Conservation (phyloP, 2,888 invertebrate species). For the Mycalesis mineus region DNA sequence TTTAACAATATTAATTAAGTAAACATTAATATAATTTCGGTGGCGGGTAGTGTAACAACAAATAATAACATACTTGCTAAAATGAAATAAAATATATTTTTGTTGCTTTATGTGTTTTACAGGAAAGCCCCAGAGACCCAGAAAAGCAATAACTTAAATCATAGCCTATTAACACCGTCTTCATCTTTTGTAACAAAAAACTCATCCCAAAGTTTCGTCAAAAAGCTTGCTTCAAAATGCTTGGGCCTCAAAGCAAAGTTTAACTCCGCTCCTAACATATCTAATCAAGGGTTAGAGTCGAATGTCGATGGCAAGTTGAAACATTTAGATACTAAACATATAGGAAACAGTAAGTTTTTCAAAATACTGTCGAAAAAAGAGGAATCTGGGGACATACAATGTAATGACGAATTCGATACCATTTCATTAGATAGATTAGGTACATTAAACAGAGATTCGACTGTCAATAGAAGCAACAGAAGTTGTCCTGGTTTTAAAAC, state of each 20-base stretch:
- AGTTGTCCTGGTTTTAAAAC: slow-evolving; percentile 73
- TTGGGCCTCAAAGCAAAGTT: slow-evolving; percentile 73
- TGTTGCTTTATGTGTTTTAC: slow-evolving; percentile 63
- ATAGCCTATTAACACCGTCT: slow-evolving; percentile 66
- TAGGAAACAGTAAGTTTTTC: slow-evolving; percentile 73
- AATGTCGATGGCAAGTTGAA: slow-evolving; percentile 57
- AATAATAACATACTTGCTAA: slow-evolving; percentile 25
- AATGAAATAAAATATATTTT: slow-evolving; percentile 33
- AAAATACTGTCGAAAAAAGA: slow-evolving; percentile 69
- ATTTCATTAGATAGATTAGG: slow-evolving; percentile 68
- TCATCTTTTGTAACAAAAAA: slow-evolving; percentile 68
- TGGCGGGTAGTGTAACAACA: slow-evolving; percentile 35
- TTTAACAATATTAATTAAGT: neutral
- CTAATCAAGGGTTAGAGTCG: slow-evolving; percentile 55
- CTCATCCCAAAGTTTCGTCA: slow-evolving; percentile 70
- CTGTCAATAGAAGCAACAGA: slow-evolving; percentile 68
- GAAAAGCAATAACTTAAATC: slow-evolving; percentile 66
- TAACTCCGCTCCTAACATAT: slow-evolving; percentile 73
- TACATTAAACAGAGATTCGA: slow-evolving; percentile 63
- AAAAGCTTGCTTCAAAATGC: slow-evolving; percentile 76
- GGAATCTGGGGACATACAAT: slow-evolving; percentile 66
- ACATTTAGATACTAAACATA: slow-evolving; percentile 52
- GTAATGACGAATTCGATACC: slow-evolving; percentile 72
- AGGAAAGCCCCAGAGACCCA: slow-evolving; percentile 73
- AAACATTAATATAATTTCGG: slow-evolving; percentile 25